phyloP scores from a whole-genome alignment of 2,797 vertebrate genomes.

The Otolemur crassicaudatus region DNA sequence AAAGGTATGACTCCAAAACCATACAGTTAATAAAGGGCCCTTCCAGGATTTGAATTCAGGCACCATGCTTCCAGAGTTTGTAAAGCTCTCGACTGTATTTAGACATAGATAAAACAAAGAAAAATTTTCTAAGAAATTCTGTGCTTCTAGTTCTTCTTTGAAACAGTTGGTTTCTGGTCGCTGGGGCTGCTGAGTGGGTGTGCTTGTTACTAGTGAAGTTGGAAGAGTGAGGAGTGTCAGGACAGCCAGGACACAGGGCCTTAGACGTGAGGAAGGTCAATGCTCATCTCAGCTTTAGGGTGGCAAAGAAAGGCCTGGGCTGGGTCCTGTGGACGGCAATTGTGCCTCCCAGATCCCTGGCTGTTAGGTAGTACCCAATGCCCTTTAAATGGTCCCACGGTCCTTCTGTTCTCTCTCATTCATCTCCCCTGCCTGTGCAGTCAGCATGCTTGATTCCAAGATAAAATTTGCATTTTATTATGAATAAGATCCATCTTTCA shows the following conservation, averaged over 20 bases:
- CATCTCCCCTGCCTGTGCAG: neutral
- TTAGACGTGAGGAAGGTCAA: neutral
- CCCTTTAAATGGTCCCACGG: fast-evolving
- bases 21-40: neutral
- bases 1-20: neutral
- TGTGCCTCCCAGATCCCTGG: neutral
- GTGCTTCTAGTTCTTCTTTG: neutral
- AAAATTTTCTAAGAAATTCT: neutral
- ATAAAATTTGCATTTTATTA: conserved; percentile 45
- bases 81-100: neutral
- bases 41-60: neutral
- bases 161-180: neutral
- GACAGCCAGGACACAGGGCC: neutral
- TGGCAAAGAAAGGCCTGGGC: neutral
- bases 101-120: conserved; percentile 3
- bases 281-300: neutral
- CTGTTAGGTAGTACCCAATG: neutral
- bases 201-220: neutral
- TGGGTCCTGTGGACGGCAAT: neutral
- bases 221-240: neutral
- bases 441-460: neutral
- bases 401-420: neutral
- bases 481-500: neutral
- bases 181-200: neutral
- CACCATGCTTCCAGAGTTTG: neutral